These are phyloP conservation scores for Caloenas nicobarica DNA, from an alignment of 2,113 vertebrate species.

Conservation along the genomic window DNA sequence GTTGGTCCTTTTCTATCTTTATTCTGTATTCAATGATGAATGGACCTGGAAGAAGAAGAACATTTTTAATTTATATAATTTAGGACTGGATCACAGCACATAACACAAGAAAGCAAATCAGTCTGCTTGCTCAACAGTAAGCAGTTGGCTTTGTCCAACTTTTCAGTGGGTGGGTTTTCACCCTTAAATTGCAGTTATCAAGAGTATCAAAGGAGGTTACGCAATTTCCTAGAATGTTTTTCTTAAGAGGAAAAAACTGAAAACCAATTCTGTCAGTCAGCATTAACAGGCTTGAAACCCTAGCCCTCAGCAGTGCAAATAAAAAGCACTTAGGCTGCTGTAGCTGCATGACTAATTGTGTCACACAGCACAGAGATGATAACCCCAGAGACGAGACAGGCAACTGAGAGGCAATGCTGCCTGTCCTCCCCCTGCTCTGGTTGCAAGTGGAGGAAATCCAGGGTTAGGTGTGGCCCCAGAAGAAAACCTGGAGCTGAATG, in stretches of 20 bases:
- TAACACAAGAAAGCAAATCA: background rate
- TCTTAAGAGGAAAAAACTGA: conserved; percentile 27
- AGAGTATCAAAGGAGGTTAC: conserved; percentile 36
- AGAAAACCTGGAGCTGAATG: background rate
- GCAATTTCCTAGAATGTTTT: conserved; percentile 46
- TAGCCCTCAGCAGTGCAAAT: conserved; percentile 32
- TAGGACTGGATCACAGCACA: background rate
- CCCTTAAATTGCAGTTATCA: conserved; percentile 24
- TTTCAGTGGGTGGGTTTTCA: background rate
- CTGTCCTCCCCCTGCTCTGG: background rate
- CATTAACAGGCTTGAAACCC: background rate
- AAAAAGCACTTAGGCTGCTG: background rate
- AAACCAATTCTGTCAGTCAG: conserved; percentile 46
- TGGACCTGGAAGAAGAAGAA: background rate
- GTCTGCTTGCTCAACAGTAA: background rate
- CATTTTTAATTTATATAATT: background rate
- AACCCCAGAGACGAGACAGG: background rate
- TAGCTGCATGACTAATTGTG: background rate
- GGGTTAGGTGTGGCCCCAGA: background rate
- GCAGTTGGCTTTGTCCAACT: background rate
- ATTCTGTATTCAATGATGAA: background rate
- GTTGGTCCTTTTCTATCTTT: background rate
- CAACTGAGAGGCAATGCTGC: background rate
- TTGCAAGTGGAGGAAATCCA: background rate
- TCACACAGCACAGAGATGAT: background rate